Evolutionary conservation across 2,797 vertebrate genomes (phyloP), one percentile per base, ranked within the genome.

Genomic region (Loriculus beryllinus): DNA sequence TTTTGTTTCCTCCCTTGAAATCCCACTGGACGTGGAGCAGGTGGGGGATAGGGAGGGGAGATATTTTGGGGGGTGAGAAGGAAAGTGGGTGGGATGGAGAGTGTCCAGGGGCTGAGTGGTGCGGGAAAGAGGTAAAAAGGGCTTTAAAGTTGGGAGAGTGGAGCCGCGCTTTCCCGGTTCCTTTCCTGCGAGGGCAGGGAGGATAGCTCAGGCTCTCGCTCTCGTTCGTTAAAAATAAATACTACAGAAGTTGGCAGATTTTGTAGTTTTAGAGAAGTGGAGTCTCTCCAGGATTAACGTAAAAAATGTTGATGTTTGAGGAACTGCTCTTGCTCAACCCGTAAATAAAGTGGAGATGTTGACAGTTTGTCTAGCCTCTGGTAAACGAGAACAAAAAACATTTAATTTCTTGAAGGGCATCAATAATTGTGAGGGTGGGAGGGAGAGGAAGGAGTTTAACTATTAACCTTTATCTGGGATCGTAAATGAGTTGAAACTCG

Each of bases 391-490:
- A 95, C 91, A 94, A 96, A 96, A 92, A 77, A 33, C 89, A 95
- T 85, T 94, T 93, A 62, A 87, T 95, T 95, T 95, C 88, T 96
- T 96, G 91, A 93, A 96, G 82, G 90, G 49, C 92, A 79, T 93
- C 94, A 92, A 78, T 88, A 96, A 92, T 94, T 76, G 75, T 52
- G 80, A 91, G 83, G 82, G 79, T 93, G 92, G 94, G 87, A 88
- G 72, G 67, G 82, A 86, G 74, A 90, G 85, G 69, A 97, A 94
- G 59, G 75, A 87, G 92, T 77, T 97, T 96, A 97, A 96, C 95
- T 95, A 96, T 97, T 97, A 97, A 95, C 95, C 72, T 96, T 96
- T 94, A 92, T 96, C 92, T 88, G 80, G 69, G 77, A 94, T 92
- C 19, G 12, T 95, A 95, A 94, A 96, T 82, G 56, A 92, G 77